Evolutionary conservation across 2,113 vertebrate species (phyloP), one percentile per base, ranked within the genome.

Genomic region (Mystacornis crossleyi): DNA sequence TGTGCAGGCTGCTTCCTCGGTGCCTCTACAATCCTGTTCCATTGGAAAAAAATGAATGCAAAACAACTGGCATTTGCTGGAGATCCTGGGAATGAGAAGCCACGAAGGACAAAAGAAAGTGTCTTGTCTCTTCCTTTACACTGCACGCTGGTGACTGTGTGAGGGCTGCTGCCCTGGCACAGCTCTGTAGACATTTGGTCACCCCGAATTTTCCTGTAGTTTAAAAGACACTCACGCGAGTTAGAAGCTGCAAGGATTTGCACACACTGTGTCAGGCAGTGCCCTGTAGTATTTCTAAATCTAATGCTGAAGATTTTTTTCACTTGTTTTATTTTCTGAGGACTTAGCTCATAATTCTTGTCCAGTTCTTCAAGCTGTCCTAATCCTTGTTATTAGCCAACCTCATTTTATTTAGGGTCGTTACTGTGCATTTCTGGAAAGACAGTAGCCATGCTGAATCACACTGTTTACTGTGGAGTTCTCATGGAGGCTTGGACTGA

Each of bases 181-280:
- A 47, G 75, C 50, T 80, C 51, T 43, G 38, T 31, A 74, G 40
- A 23, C 5, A 3, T 69, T 66, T 69, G 50, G 45, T 73, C 26
- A 38, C n/a, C n/a, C 24, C 24, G n/a, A 20, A 28, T 58, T 55
- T 17, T 29, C 34, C n/a, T 60, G 14, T 18, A 60, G 14, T 24
- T 90, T 69, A 48, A 62, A 51, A 65, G 70, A 38, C 0, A 3
- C 33, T 60, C 2, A 0, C 28, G n/a, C 42, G n/a, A 29, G 14
- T 38, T 66, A 14, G 48, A 90, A 18, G 14, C 19, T n/a, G 23
- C 40, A 57, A 36, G 18, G 17, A 43, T 14, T 67, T 51, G 20
- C 1, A 1, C 10, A 20, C 36, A 7, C 10, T 17, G 5, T 54
- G 33, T 71, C 26, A 18, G 14, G n/a, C 33, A 34, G 31, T 55